phyloP scores from a whole-genome alignment of 2,888 invertebrate genomes.

The Apocheima hispidaria region DNA sequence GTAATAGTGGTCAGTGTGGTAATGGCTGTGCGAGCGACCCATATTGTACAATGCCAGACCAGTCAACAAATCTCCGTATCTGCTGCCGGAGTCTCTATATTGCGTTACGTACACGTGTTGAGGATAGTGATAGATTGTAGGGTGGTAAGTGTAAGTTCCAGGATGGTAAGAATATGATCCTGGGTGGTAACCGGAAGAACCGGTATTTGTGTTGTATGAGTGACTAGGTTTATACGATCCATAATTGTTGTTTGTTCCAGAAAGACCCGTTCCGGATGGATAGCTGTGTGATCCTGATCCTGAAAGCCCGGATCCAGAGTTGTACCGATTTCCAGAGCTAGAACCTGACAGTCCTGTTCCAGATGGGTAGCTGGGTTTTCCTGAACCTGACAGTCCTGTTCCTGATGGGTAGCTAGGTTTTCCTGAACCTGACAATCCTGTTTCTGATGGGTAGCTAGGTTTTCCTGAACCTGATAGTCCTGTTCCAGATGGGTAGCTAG shows the following conservation, averaged over 20 bases:
- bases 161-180: conserved; percentile 18
- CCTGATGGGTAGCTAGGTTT: conserved; percentile 35
- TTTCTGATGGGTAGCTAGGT: conserved; percentile 33
- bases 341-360: conserved; percentile 31
- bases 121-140: conserved; percentile 65
- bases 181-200: conserved; percentile 26
- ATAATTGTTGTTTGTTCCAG: conserved; percentile 22
- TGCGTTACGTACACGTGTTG: conserved; percentile 73
- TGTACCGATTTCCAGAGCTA: neutral
- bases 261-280: conserved; percentile 26
- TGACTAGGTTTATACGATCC: conserved; percentile 40
- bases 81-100: conserved; percentile 73
- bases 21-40: conserved; percentile 70
- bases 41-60: conserved; percentile 76
- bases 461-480: conserved; percentile 37
- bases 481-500: conserved; percentile 34
- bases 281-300: conserved; percentile 36
- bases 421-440: conserved; percentile 36
- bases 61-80: conserved; percentile 72
- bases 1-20: conserved; percentile 68
- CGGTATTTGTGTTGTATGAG: conserved; percentile 44
- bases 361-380: conserved; percentile 37
- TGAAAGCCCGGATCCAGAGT: conserved; percentile 29
- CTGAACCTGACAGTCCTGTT: conserved; percentile 33
- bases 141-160: conserved; percentile 31